Evolutionary conservation across 2,888 invertebrate species (phyloP), one percentile per base, ranked within the genome.

Genomic region (Chloromyia formosa): DNA sequence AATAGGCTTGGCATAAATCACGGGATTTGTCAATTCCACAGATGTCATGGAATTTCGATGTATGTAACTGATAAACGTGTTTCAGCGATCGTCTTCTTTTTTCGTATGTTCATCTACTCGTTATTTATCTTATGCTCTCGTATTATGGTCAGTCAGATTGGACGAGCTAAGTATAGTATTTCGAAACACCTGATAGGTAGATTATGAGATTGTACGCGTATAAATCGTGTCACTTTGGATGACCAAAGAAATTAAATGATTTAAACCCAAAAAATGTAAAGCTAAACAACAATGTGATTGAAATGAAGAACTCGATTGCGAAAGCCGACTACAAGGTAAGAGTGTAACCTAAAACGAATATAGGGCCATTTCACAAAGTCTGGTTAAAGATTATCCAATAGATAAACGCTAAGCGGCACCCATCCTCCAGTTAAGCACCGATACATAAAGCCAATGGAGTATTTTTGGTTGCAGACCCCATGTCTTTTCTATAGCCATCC

Each of bases 11-110:
- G 68, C 75, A 76, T 76, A 76, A 76, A 76, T 76, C 75, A 75
- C 73, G 61, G 73, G 76, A 76, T 76, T 76, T 76, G 73, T 76
- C 75, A 76, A 76, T 76, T 73, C 75, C 54, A 73, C 62, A 76
- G 73, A 75, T 76, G 73, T 74, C 76, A 75, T 61, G 71, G 68
- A 73, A 76, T 61, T 66, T 58, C 76, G 74, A 76, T 75, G 73
- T 75, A 35, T 35, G 27, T 35, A 75, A 76, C 74, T 76, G 76
- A 76, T 76, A 73, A 73, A 75, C 74, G 71, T 58, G 71, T 71
- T 61, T 73, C 49, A 49, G 71, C 40, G 22, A 18, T 69, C 27
- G 7, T 54, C 49, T 56, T 71, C 22, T 22, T 56, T 71, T 35
- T 35, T 35, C 27, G 27, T 18, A 18, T 56, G 56, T 56, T 22